These are phyloP conservation scores for Morpho achilles DNA, from an alignment of 2,888 invertebrate species.

Conservation along the genomic window DNA sequence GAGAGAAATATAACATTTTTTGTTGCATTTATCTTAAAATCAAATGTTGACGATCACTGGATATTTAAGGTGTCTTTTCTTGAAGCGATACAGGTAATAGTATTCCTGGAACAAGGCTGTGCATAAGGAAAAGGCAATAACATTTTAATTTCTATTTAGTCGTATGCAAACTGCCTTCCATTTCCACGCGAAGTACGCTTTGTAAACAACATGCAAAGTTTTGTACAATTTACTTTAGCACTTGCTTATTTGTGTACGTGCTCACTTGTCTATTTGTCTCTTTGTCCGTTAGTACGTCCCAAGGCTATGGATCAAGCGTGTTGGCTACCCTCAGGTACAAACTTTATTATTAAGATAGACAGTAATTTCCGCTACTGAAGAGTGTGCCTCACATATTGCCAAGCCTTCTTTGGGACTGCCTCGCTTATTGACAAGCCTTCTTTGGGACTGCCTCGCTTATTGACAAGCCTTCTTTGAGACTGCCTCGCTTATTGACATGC, in stretches of 20 bases:
- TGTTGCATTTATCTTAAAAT: too few species aligned
- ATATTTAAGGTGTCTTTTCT: background rate
- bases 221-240: constrained; percentile 34
- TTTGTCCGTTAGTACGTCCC: constrained; percentile 8
- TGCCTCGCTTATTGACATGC: too few species aligned
- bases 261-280: constrained; percentile 31
- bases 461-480: too few species aligned
- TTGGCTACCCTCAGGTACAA: background rate
- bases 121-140: constrained; percentile 26
- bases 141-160: constrained; percentile 28
- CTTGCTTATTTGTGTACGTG: constrained; percentile 32
- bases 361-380: too few species aligned
- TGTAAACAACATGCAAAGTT: constrained; percentile 30
- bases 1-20: too few species aligned
- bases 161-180: constrained; percentile 25
- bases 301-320: background rate
- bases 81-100: background rate
- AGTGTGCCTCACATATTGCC: too few species aligned
- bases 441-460: too few species aligned
- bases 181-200: constrained; percentile 26
- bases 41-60: background rate
- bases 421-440: too few species aligned
- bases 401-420: too few species aligned
- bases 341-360: background rate
- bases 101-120: constrained; percentile 11